Conservation (phyloP, 2,797 vertebrate genomes). For the Xiphorhynchus erythropygius region DNA sequence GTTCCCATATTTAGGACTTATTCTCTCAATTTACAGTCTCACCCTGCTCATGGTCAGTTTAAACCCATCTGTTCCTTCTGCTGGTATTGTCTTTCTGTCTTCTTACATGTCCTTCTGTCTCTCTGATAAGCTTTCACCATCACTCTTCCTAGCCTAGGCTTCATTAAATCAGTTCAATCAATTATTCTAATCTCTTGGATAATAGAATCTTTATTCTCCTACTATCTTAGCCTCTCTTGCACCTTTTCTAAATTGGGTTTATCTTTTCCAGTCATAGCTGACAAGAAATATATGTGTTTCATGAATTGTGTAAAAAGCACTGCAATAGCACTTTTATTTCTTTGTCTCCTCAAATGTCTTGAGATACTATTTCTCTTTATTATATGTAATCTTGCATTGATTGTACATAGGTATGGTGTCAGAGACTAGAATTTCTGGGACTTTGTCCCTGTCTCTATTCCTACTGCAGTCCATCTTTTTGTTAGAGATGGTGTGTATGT, state of each 20-base stretch:
- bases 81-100: neutral
- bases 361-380: neutral
- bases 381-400: neutral
- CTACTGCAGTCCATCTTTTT: neutral
- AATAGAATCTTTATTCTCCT: neutral
- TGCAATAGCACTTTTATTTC: neutral
- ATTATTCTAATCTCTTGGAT: neutral
- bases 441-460: neutral
- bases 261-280: neutral
- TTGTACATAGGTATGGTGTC: neutral
- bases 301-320: neutral
- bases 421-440: neutral
- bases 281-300: neutral
- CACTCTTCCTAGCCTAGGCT: neutral
- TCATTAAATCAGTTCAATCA: neutral
- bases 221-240: neutral
- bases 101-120: neutral
- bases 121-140: neutral
- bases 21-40: neutral
- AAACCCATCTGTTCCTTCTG: neutral
- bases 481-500: neutral
- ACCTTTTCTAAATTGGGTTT: neutral
- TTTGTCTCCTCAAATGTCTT: neutral
- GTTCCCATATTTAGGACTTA: neutral
- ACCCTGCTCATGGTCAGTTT: neutral